Percentiles rank a stretch among this genome's conserved stretches.
Conservation (phyloP, 1,140 invertebrate genomes). For the Orchestia grillus region DNA sequence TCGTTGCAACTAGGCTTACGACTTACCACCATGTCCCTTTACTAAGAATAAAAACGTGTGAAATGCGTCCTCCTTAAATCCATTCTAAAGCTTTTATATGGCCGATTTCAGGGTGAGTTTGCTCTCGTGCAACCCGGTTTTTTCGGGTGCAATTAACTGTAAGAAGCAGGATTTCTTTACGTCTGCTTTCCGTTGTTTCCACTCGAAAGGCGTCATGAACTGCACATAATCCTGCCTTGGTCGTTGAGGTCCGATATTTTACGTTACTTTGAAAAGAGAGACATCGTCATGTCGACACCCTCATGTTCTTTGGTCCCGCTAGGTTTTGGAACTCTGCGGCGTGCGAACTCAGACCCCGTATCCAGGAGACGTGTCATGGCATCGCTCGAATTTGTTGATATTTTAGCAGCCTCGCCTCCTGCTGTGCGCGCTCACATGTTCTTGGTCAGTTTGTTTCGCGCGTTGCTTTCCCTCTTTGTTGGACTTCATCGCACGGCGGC, state of each 20-base stretch:
- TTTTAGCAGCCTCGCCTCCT: neutral
- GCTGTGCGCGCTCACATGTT: neutral
- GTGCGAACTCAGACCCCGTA: neutral
- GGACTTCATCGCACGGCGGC: neutral
- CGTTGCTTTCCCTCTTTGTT: neutral
- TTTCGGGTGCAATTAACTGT: neutral
- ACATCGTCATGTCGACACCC: too few relatives aligned
- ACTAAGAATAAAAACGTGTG: neutral
- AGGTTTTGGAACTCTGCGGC: too few relatives aligned
- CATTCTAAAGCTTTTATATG: neutral
- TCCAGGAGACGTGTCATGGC: neutral
- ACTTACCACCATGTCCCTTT: too few relatives aligned
- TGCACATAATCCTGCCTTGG: too few relatives aligned
- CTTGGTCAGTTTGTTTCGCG: neutral
- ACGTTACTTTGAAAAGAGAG: too few relatives aligned
- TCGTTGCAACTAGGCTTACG: neutral
- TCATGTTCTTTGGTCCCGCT: too few relatives aligned
- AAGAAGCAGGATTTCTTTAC: neutral
- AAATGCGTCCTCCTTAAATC: neutral
- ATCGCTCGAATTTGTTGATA: neutral
- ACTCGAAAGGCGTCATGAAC: too few relatives aligned
- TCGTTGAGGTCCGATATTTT: too few relatives aligned
- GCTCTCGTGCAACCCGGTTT: neutral
- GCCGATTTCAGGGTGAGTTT: neutral
- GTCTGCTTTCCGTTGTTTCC: neutral